phyloP scores from a whole-genome alignment of 2,113 vertebrate genomes.

The Neodon shergylaensis region DNA sequence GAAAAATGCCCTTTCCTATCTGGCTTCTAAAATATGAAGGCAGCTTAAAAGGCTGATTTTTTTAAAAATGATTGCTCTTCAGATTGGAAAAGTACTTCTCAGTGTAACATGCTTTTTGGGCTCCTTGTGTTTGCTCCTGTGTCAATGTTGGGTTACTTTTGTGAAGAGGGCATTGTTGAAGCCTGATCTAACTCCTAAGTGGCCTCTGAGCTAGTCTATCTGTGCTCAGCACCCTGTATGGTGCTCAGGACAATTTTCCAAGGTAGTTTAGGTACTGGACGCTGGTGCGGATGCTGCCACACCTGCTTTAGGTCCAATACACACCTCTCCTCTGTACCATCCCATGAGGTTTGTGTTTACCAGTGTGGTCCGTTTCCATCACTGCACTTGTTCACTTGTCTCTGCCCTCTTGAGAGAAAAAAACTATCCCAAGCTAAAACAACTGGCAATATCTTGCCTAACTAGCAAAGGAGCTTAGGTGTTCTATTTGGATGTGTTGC shows the following conservation, averaged over 20 bases:
- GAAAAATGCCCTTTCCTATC: conserved; percentile 70
- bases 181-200: background rate
- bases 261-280: background rate
- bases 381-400: background rate
- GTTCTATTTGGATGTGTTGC: background rate
- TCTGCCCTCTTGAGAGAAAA: background rate
- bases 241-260: background rate
- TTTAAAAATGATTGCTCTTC: conserved; percentile 52
- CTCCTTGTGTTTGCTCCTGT: background rate
- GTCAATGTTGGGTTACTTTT: background rate
- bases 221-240: background rate
- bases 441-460: background rate
- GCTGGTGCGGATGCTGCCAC: too few species aligned
- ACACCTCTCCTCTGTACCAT: too few species aligned
- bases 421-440: background rate
- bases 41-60: conserved; percentile 61
- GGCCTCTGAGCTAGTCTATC: background rate
- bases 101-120: conserved; percentile 6
- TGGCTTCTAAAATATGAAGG: conserved; percentile 66
- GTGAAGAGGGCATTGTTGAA: background rate
- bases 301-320: accelerated
- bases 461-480: background rate
- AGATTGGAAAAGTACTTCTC: conserved; percentile 41
- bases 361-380: accelerated
- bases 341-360: background rate